Evolutionary conservation across 2,888 invertebrate species (phyloP).

Genomic region (Aleiodes alternator): DNA sequence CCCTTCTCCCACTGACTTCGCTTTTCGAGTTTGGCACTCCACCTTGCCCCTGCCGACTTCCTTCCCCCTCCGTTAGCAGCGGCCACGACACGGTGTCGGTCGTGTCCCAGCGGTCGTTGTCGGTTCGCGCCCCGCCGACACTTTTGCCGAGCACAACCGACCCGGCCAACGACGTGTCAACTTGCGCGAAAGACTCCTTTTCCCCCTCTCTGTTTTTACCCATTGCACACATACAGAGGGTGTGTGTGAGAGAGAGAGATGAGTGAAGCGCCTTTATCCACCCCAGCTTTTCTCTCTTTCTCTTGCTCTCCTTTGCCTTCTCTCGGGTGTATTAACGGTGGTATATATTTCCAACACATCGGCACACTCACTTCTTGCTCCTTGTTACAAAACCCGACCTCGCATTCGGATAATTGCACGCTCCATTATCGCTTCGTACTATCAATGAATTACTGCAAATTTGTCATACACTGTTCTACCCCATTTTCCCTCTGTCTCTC

Average conservation of each 20-base stretch:
- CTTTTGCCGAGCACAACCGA: constrained; percentile 68
- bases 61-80: constrained; percentile 54
- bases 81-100: constrained; percentile 66
- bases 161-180: constrained; percentile 71
- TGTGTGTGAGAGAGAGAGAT: too few relatives aligned
- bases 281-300: constrained; percentile 24
- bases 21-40: constrained; percentile 20
- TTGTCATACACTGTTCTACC: constrained; percentile 2
- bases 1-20: not conserved
- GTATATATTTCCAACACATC: constrained; percentile 17
- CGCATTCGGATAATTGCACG: constrained; percentile 56
- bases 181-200: constrained; percentile 61
- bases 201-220: constrained; percentile 41
- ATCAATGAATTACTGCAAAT: constrained; percentile 37
- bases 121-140: constrained; percentile 69
- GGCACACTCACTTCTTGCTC: constrained; percentile 44
- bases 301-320: constrained; percentile 19
- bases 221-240: constrained; percentile 1
- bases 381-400: constrained; percentile 52
- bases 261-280: not conserved
- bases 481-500: not conserved
- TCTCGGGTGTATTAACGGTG: not conserved
- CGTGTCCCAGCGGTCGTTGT: constrained; percentile 67
- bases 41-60: constrained; percentile 53
- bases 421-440: constrained; percentile 53